Evolutionary conservation across 2,113 vertebrate genomes (phyloP), one percentile per base, ranked within the genome.

Genomic region (Ptyas mucosa): DNA sequence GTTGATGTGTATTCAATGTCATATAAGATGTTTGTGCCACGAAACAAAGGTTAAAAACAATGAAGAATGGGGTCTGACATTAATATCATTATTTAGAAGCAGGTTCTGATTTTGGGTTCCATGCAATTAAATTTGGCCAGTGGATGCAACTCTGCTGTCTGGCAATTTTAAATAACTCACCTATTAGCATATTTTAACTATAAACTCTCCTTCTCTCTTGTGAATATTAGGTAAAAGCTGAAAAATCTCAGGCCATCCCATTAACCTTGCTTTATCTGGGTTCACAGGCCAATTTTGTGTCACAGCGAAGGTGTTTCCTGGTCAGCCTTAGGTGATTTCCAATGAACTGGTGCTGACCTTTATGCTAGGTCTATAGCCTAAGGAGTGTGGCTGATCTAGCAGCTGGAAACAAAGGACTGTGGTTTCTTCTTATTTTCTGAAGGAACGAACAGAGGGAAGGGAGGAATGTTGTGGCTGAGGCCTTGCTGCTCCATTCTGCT

Each of bases 401-500:
- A 54, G 90, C 89, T 88, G 93, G 43, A 53, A 92, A 93, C 93
- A 93, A 91, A 93, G 87, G 86, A 75, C 87, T 91, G 93, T 81
- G 87, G 93, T 93, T 93, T 89, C 69, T 54, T 39, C 54, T 91
- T 86, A 87, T 91, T 93, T 75, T 91, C 87, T 55, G 87, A 46
- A 91, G 87, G 90, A 91, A 93, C 54, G 49, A 89, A 49, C 21
- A 55, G 69, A 86, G 69, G 87, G 43, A 54, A 75, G 90, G 90
- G 24, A 89, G 75, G 93, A 91, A 91, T 93, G 49, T 91, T 93
- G 89, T 89, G 90, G 90, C 87, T 89, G 87, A 89, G 87, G 87
- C 64, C 54, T 89, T 54, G 87, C 57, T 87, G 64, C 39, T 39
- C 26, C 21, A 51, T 34, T 64, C 26, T 86, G 55, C 75, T 81